Base-by-base conservation (phyloP, 1,140 invertebrate genomes). In the Drosophila subobscura region DNA sequence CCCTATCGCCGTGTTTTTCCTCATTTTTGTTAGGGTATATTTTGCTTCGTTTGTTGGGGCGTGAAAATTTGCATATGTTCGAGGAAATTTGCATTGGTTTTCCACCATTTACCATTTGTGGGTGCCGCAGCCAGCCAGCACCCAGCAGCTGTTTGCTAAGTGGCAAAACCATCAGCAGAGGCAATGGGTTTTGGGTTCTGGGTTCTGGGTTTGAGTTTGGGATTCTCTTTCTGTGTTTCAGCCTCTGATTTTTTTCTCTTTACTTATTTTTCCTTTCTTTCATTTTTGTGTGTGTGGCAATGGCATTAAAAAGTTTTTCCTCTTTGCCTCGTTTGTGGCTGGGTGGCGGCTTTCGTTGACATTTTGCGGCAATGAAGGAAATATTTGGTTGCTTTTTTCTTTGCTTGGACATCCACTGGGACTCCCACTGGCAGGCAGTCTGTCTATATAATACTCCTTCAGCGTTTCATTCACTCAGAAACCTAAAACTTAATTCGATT, bases 11-110 rank as follows among this genome's bases (percentile, higher is more conserved):
- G 0, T 10, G 10, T 3, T 37, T 4, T 4, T 37, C 3, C 3
- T 12, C 3, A 10, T 10, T 37, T 37, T 37, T 12, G 33, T 12
- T 37, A 37, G 33, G 8, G 33, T 12, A 37, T 37, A 4, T 37
- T 37, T 10, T 12, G 33, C 33, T 37, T 37, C 33, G 33, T 3
- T 12, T 12, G 33, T 37, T 37, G 33, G 10, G 10, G 83, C 81
- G 83, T 88, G 83, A 86, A 88, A 83, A 86, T 83, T 86, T 86
- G 75, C 81, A 88, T 88, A 86, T 78, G 83, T 83, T 88, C 64
- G 63, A 49, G 65, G 66, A 86, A 86, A 88, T 60, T 86, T 65
- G 50, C 70, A 78, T 53, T 56, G 58, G 46, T 37, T 37, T 37
- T 37, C 33, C 33, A 37, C 59, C 53, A 55, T 73, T 73, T 54